Percentiles rank a stretch among this genome's conserved stretches.
phyloP scores from a whole-genome alignment of 2,113 vertebrate species.

The Macquaria australasica region DNA sequence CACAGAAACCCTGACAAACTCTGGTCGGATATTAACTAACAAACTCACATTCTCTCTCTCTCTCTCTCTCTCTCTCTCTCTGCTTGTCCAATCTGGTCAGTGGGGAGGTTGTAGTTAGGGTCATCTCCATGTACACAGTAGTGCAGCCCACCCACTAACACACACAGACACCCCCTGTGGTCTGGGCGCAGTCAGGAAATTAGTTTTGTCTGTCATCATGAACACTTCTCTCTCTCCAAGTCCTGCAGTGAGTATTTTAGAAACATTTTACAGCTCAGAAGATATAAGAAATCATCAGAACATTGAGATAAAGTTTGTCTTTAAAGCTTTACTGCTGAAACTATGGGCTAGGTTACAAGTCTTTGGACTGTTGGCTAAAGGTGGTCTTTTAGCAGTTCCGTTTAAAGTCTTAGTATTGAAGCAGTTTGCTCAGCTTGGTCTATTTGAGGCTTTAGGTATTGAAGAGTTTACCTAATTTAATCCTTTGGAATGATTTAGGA shows the following conservation, averaged over 20 bases:
- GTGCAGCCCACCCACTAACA: slow-evolving; percentile 61
- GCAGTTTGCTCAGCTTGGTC: neutral
- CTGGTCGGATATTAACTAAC: slow-evolving; percentile 55
- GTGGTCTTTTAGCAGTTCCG: neutral
- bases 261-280: slow-evolving; percentile 1
- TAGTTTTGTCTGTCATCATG: slow-evolving; percentile 55
- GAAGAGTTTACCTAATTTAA: neutral
- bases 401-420: neutral
- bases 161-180: slow-evolving; percentile 42
- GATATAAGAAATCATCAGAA: neutral
- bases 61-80: slow-evolving; percentile 9
- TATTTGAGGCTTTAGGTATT: neutral
- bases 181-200: slow-evolving; percentile 53
- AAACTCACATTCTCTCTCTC: slow-evolving; percentile 27
- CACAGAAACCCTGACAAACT: slow-evolving; percentile 33
- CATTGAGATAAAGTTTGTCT: neutral
- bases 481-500: neutral
- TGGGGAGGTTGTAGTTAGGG: slow-evolving; percentile 68
- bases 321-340: neutral
- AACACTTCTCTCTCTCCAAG: slow-evolving; percentile 37
- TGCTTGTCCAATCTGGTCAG: slow-evolving; percentile 17
- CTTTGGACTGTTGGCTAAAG: neutral
- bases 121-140: slow-evolving; percentile 80
- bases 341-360: neutral
- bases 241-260: slow-evolving; percentile 65